These are phyloP conservation scores for Hylia prasina DNA, from an alignment of 2,113 vertebrate species.

Conservation along the genomic window DNA sequence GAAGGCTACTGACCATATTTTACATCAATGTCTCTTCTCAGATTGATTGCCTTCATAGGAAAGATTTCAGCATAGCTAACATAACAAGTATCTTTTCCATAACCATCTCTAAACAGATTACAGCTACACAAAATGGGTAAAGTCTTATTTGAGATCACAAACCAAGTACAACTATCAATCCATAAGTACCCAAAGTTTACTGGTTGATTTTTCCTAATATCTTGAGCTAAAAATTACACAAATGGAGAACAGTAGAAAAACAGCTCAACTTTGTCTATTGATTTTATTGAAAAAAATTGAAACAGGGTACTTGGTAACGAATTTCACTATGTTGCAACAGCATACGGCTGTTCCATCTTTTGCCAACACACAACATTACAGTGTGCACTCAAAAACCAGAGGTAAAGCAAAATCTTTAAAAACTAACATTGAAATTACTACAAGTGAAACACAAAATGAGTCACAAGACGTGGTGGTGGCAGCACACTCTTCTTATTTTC, in stretches of 20 bases:
- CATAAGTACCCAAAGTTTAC: background rate
- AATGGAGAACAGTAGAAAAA: background rate
- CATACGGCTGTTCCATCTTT: background rate
- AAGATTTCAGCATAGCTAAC: background rate
- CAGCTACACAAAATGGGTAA: background rate
- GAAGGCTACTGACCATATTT: background rate
- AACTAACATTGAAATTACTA: background rate
- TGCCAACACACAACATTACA: background rate
- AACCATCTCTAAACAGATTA: background rate
- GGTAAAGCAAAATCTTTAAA: background rate
- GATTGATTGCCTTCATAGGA: background rate
- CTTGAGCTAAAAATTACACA: background rate
- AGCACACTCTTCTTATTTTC: background rate
- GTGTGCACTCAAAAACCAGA: background rate
- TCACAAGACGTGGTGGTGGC: fast-evolving
- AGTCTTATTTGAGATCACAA: background rate
- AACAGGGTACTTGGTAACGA: background rate
- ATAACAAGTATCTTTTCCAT: background rate
- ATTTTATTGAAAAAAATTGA: background rate
- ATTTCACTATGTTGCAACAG: background rate
- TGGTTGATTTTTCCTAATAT: background rate
- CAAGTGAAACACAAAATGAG: background rate
- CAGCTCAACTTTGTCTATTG: background rate
- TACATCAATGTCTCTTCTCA: background rate
- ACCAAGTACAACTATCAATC: background rate